A percentile compares a stretch with the other conserved stretches of the same genome.
Conservation (phyloP, 37 sponge, comb jelly and placozoan species). For the Dysidea cf. avara region DNA sequence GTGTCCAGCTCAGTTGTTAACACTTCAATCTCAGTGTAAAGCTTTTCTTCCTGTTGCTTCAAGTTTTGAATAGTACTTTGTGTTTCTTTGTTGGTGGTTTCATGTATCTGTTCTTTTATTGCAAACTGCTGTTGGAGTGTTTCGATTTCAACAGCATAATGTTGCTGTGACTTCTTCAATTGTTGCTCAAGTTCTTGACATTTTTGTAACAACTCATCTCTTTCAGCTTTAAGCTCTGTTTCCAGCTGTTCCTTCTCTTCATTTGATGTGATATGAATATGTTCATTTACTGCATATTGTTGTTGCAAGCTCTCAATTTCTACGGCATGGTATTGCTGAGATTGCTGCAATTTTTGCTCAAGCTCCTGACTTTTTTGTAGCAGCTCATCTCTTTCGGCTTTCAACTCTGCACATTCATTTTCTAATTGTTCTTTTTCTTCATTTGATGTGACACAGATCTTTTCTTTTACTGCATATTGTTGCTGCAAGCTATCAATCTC, state of each 20-base stretch:
- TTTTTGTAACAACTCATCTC: not conserved
- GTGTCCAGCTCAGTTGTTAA: not conserved
- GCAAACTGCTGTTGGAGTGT: not conserved
- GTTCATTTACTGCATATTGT: not conserved
- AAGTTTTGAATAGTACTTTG: not conserved
- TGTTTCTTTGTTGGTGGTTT: not conserved
- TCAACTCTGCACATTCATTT: constrained; percentile 2
- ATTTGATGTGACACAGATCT: not conserved
- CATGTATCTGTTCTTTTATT: constrained; percentile 10
- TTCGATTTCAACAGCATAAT: not conserved
- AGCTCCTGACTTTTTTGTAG: not conserved
- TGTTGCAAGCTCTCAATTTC: constrained; percentile 8
- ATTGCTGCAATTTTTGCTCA: constrained; percentile 1
- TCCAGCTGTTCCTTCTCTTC: constrained; percentile 12
- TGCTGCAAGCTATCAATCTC: not conserved
- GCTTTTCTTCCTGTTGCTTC: not conserved
- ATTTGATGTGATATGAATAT: not conserved
- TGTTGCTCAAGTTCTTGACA: not conserved
- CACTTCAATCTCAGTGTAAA: not conserved
- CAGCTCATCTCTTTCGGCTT: not conserved
- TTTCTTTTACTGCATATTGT: not conserved
- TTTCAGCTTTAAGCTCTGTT: constrained; percentile 10
- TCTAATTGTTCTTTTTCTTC: constrained; percentile 1
- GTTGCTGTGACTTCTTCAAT: not conserved
- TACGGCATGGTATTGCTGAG: not conserved